Percentiles rank a stretch among this genome's conserved stretches.
Evolutionary conservation across 35 echinoderm and acorn worm species (phyloP).

Genomic region (Strongylocentrotus purpuratus): DNA sequence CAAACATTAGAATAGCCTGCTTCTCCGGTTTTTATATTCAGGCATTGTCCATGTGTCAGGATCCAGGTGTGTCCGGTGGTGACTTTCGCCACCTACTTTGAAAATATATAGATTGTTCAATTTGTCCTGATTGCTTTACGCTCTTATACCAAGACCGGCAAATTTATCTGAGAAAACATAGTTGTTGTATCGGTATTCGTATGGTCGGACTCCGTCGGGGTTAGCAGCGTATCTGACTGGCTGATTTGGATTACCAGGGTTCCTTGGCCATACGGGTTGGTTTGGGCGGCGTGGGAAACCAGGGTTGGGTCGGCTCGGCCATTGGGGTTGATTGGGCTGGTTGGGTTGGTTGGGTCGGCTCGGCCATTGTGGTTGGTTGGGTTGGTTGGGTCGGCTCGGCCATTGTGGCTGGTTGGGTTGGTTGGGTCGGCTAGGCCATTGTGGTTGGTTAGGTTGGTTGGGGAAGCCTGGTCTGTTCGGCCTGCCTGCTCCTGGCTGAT

Average conservation of each 20-base stretch:
- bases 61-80: no score
- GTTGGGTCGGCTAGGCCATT: not conserved
- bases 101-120: not conserved
- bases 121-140: not conserved
- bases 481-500: not conserved
- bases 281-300: not conserved
- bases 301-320: constrained; percentile 9
- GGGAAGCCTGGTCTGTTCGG: constrained; percentile 9
- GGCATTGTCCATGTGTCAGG: no score
- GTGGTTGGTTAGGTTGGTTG: constrained; percentile 6
- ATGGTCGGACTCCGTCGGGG: not conserved
- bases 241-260: not conserved
- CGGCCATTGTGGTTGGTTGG: constrained; percentile 3
- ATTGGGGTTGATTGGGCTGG: not conserved
- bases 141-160: constrained; percentile 17
- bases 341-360: not conserved
- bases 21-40: no score
- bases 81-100: no score
- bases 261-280: not conserved
- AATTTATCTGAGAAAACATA: constrained; percentile 34
- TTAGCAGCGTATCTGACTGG: not conserved
- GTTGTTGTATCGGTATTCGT: constrained; percentile 44
- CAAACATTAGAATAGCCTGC: no score
- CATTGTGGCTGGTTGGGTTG: not conserved
- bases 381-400: not conserved